phyloP scores from a whole-genome alignment of 2,113 vertebrate species.

The Podocnemis expansa region DNA sequence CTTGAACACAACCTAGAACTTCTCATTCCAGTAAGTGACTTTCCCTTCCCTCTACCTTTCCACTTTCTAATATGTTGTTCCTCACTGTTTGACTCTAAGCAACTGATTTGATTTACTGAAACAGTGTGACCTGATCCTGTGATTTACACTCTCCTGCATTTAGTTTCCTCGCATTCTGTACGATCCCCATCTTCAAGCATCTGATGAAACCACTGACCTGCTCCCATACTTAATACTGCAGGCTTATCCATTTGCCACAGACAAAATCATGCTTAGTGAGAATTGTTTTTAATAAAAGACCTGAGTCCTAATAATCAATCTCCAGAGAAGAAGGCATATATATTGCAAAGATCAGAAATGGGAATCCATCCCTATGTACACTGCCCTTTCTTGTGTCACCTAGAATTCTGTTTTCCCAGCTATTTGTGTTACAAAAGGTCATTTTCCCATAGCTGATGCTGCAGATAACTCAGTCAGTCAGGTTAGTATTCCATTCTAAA shows the following conservation, averaged over 20 bases:
- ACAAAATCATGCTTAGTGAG: background rate
- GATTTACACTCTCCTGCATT: no score
- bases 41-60: no score
- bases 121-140: no score
- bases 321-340: background rate
- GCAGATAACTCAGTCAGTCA: conserved; percentile 44
- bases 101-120: no score
- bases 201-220: background rate
- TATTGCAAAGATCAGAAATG: background rate
- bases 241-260: background rate
- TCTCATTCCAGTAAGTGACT: no score
- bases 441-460: conserved; percentile 64
- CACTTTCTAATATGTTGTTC: no score
- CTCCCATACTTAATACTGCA: background rate
- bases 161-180: no score
- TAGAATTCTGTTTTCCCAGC: conserved; percentile 39
- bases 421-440: conserved; percentile 54
- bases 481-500: no score
- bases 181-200: no score
- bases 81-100: no score
- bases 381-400: conserved; percentile 24
- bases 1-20: no score
- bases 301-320: background rate
- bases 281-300: background rate
- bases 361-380: background rate